Percentiles rank a stretch among this genome's conserved stretches.
Conservation (phyloP, 1,140 invertebrate species). For the Triops cancriformis region DNA sequence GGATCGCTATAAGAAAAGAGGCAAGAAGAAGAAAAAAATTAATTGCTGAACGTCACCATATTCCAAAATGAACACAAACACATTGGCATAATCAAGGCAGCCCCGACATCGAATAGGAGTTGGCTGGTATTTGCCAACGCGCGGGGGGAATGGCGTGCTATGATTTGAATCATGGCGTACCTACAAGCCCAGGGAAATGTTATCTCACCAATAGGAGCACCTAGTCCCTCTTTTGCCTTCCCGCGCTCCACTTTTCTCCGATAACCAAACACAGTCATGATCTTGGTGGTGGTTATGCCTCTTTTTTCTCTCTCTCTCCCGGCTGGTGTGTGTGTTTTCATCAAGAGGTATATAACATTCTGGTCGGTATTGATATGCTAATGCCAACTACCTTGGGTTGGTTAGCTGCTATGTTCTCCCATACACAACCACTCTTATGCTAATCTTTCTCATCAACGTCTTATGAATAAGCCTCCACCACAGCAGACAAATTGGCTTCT, state of each 20-base stretch:
- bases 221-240: neutral
- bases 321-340: neutral
- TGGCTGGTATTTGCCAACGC: neutral
- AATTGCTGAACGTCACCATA: neutral
- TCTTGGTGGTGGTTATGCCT: neutral
- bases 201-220: neutral
- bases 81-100: neutral
- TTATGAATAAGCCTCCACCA: constrained; percentile 9
- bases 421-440: constrained; percentile 6
- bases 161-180: neutral
- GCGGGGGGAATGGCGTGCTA: neutral
- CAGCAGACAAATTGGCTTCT: constrained; percentile 13
- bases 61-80: neutral
- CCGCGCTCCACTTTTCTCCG: constrained; percentile 5
- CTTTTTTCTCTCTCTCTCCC: neutral
- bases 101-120: neutral
- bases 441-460: constrained; percentile 14
- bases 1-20: constrained; percentile 63
- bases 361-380: constrained; percentile 10
- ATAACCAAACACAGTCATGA: neutral
- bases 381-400: neutral
- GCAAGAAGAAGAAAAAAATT: constrained; percentile 15
- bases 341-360: neutral
- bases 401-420: neutral
- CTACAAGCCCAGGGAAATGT: neutral